Conservation (phyloP, 2,113 vertebrate genomes). For the Bubo scandiacus region DNA sequence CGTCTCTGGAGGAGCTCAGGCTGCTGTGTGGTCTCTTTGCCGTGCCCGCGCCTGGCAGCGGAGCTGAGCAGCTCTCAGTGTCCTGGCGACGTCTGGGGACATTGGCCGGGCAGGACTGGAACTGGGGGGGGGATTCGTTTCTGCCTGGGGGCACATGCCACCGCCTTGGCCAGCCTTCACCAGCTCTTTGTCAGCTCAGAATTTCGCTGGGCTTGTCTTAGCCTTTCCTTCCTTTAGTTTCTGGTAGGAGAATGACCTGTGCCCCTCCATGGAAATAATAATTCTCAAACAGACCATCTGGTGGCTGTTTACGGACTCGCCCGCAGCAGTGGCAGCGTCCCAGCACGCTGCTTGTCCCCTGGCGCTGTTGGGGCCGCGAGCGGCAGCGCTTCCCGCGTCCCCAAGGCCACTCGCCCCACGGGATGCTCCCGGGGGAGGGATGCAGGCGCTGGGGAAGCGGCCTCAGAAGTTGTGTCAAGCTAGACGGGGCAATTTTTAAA, state of each 20-base stretch:
- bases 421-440: not conserved
- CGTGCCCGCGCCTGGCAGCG: not conserved
- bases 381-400: no score
- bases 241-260: not conserved
- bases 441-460: not conserved
- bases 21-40: fast-evolving
- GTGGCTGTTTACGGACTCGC: fast-evolving
- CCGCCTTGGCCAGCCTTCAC: fast-evolving
- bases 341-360: no score
- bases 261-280: not conserved
- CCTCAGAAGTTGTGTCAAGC: not conserved
- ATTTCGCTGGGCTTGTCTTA: no score
- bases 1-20: fast-evolving
- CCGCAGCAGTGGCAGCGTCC: not conserved
- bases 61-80: fast-evolving
- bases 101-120: not conserved
- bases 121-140: no score
- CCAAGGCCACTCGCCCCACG: no score
- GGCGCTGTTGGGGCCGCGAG: no score
- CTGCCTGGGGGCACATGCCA: not conserved
- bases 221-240: not conserved
- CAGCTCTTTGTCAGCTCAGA: not conserved
- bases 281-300: not conserved
- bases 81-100: fast-evolving
- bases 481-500: not conserved